phyloP scores from a whole-genome alignment of 2,888 invertebrate species.

The Lasioglossum calceatum region DNA sequence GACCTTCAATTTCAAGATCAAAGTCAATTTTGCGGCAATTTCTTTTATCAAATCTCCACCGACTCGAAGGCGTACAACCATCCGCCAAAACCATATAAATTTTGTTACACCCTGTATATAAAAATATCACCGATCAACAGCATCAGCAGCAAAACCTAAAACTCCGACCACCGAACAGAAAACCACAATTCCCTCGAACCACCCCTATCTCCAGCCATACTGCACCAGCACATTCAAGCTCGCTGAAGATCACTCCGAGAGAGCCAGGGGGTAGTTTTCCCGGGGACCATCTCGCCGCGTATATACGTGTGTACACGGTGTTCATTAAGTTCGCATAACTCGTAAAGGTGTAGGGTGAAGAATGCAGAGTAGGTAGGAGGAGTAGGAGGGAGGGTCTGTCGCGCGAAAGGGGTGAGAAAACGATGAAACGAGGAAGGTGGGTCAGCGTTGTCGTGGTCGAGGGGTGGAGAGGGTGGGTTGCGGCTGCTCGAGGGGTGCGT shows the following conservation, averaged over 20 bases:
- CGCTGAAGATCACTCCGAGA: not conserved
- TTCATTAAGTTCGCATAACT: constrained; percentile 71
- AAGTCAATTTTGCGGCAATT: too few relatives aligned
- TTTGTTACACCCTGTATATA: too few relatives aligned
- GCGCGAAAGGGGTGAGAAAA: constrained; percentile 20
- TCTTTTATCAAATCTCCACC: too few relatives aligned
- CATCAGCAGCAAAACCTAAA: not conserved
- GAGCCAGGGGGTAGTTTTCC: not conserved
- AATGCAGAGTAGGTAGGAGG: not conserved
- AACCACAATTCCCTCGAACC: not conserved
- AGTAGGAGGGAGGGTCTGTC: not conserved
- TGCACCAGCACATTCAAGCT: not conserved
- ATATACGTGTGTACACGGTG: constrained; percentile 39
- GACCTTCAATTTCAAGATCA: too few relatives aligned
- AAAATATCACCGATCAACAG: not conserved
- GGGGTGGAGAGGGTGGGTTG: not conserved
- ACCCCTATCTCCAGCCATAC: not conserved
- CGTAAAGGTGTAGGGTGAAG: constrained; percentile 25
- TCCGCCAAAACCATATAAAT: too few relatives aligned
- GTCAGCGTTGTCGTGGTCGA: constrained; percentile 34
- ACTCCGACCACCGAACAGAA: not conserved
- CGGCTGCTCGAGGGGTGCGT: constrained; percentile 61
- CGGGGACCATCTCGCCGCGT: not conserved
- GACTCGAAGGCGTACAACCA: too few relatives aligned
- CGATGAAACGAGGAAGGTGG: constrained; percentile 45